phyloP scores from a whole-genome alignment of 1,140 invertebrate genomes.

The Lasaia peninsularis region DNA sequence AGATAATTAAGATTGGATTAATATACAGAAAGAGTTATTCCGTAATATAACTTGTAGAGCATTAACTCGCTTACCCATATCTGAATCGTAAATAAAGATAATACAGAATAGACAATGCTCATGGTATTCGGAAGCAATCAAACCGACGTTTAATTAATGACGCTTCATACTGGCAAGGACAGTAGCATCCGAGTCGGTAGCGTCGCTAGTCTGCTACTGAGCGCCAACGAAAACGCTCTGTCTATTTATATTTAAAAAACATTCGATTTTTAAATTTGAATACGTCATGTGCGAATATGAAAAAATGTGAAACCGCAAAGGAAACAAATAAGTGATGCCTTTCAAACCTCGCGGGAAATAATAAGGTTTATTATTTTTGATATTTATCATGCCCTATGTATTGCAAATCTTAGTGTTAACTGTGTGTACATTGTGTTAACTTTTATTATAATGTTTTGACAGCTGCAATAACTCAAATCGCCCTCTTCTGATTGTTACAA shows the following conservation, averaged over 20 bases:
- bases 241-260: slow-evolving; percentile 20
- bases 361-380: not conserved
- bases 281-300: not conserved
- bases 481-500: too few relatives aligned
- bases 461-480: too few relatives aligned
- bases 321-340: slow-evolving; percentile 4
- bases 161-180: slow-evolving; percentile 22
- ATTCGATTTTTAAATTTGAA: slow-evolving; percentile 9
- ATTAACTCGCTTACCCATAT: too few relatives aligned
- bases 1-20: too few relatives aligned
- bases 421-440: not conserved
- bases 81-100: not conserved
- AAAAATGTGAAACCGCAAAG: slow-evolving; percentile 2
- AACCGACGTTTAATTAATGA: slow-evolving; percentile 29
- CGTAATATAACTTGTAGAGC: too few relatives aligned
- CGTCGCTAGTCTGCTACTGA: slow-evolving; percentile 20
- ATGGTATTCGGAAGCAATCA: slow-evolving; percentile 27
- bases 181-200: slow-evolving; percentile 20
- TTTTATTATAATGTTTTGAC: not conserved
- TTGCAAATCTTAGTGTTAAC: not conserved
- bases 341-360: not conserved
- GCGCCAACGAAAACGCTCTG: slow-evolving; percentile 19
- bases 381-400: not conserved
- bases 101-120: slow-evolving; percentile 5
- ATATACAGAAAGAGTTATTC: too few relatives aligned